These are phyloP conservation scores for Vanessa tameamea DNA, from an alignment of 1,140 invertebrate genomes.

Conservation along the genomic window DNA sequence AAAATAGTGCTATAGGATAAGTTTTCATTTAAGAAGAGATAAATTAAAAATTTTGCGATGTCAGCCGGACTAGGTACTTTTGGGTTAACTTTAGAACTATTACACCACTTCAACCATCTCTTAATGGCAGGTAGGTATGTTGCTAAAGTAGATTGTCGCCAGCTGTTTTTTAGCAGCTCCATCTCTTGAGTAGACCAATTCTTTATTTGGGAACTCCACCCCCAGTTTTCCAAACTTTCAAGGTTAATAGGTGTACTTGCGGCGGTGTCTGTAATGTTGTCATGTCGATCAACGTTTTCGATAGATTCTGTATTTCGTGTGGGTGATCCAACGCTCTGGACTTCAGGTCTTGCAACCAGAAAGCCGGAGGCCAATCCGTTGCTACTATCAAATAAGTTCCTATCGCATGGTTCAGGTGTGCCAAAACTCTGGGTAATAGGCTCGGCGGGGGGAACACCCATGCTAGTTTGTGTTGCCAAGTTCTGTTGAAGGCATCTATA, in stretches of 20 bases:
- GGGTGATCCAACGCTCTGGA: slow-evolving; percentile 29
- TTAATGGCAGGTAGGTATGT: slow-evolving; percentile 33
- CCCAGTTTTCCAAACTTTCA: too few species aligned
- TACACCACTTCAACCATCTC: slow-evolving; percentile 33
- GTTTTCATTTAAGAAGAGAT: too few species aligned
- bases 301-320: slow-evolving; percentile 23
- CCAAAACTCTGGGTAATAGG: slow-evolving; percentile 36
- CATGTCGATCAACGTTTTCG: slow-evolving; percentile 32
- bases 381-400: slow-evolving; percentile 39
- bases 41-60: too few species aligned
- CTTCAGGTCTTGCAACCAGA: slow-evolving; percentile 39
- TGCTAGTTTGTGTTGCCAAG: slow-evolving; percentile 32
- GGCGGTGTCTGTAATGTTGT: slow-evolving; percentile 35
- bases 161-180: too few species aligned
- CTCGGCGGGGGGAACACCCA: slow-evolving; percentile 44
- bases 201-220: too few species aligned
- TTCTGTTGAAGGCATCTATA: slow-evolving; percentile 40
- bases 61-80: slow-evolving; percentile 15
- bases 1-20: too few species aligned
- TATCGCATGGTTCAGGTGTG: slow-evolving; percentile 33
- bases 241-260: slow-evolving; percentile 32
- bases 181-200: too few species aligned
- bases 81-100: slow-evolving; percentile 7
- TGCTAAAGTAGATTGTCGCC: slow-evolving; percentile 32
- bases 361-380: slow-evolving; percentile 34